Base-by-base conservation (phyloP, 1,140 invertebrate species). In the Carcinoscorpius rotundicauda region DNA sequence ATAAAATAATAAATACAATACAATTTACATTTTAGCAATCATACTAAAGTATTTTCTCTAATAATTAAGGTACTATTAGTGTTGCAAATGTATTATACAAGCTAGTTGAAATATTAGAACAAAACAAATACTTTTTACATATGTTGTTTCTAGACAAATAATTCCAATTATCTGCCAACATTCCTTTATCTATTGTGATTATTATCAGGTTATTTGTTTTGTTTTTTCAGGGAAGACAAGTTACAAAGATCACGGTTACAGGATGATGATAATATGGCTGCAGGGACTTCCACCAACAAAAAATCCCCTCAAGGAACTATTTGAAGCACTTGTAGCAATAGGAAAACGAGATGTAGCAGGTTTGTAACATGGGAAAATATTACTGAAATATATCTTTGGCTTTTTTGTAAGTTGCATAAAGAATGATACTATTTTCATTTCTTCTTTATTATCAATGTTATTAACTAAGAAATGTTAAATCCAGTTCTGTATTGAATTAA, bases 181-280 rank as follows among this genome's bases (percentile, higher is more conserved):
- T n/a, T n/a, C n/a, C n/a, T n/a, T n/a, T n/a, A n/a, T n/a, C n/a
- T n/a, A n/a, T n/a, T n/a, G n/a, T n/a, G n/a, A n/a, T n/a, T n/a
- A n/a, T n/a, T n/a, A n/a, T n/a, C n/a, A n/a, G n/a, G n/a, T n/a
- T n/a, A 29, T 29, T 29, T 29, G 29, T 29, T 29, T 29, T 29
- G 29, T 62, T 55, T 52, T 64, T 63, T 3, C 75, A 86, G 86
- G 86, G 70, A 78, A 83, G 29, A 80, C 81, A n/a, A 87, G 86
- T 73, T 86, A 86, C 75, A 87, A 87, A 73, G 85, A 87, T 72
- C 86, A 88, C 70, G 84, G 85, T 55, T 87, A 82, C 71, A 77
- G 86, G 56, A 81, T 87, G 79, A 75, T 87, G 71, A 74, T 85
- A 62, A 87, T 87, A 63, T 88, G 86, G 86, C 75, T 82, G 9